phyloP scores from a whole-genome alignment of 1,140 invertebrate genomes.

The Patella vulgata region DNA sequence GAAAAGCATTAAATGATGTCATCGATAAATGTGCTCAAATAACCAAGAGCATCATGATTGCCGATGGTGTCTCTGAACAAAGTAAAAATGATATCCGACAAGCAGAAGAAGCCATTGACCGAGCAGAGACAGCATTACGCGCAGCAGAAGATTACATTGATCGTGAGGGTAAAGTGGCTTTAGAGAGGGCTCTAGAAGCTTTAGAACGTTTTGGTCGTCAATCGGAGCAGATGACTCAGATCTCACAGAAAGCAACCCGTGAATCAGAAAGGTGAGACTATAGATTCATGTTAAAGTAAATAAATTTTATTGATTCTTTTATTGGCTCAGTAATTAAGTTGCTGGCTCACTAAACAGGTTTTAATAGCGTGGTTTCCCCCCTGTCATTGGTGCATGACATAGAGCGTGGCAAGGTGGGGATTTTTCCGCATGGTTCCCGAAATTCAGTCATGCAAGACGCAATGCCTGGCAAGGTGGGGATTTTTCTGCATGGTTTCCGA shows the following conservation, averaged over 20 bases:
- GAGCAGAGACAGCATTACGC: constrained; percentile 77
- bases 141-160: constrained; percentile 75
- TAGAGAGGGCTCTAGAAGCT: constrained; percentile 82
- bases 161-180: constrained; percentile 80
- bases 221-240: constrained; percentile 88
- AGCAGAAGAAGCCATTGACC: constrained; percentile 79
- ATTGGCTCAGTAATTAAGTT: no score
- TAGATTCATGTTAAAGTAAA: no score
- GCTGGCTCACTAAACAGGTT: no score
- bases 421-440: no score
- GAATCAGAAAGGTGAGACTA: constrained; percentile 78
- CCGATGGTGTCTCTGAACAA: constrained; percentile 31
- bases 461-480: no score
- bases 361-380: no score
- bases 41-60: constrained; percentile 38
- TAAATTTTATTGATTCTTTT: no score
- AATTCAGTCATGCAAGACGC: no score
- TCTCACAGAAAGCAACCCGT: constrained; percentile 85
- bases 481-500: no score
- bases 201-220: constrained; percentile 89
- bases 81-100: constrained; percentile 73
- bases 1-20: constrained; percentile 46
- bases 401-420: no score
- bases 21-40: constrained; percentile 47
- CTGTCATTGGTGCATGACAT: no score